Conservation (phyloP, 2,113 vertebrate species). For the Castor canadensis region DNA sequence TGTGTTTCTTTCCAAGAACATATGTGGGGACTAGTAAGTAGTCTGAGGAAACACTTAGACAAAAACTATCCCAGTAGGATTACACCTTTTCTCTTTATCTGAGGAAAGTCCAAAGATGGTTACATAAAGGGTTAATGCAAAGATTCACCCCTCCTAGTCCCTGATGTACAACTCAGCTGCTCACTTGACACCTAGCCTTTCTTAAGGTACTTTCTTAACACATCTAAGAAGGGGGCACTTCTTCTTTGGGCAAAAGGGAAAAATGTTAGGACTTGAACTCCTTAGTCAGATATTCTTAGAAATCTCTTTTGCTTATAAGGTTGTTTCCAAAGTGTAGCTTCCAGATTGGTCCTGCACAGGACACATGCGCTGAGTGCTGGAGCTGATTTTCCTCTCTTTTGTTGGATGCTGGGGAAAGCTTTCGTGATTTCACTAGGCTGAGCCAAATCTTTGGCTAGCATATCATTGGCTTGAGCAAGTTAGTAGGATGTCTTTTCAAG, state of each 20-base stretch:
- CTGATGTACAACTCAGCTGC: not conserved
- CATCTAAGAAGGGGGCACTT: not conserved
- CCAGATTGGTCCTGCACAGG: not conserved
- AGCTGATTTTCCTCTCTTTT: not conserved
- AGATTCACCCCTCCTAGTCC: not conserved
- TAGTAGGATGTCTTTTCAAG: not conserved
- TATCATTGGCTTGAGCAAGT: not conserved
- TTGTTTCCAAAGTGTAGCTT: not conserved
- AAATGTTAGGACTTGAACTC: not conserved
- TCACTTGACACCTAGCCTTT: not conserved
- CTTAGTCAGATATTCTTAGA: not conserved
- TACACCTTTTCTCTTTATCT: not conserved
- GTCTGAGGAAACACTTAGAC: not conserved
- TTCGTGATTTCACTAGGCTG: not conserved
- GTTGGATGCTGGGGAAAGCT: not conserved
- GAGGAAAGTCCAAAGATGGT: not conserved
- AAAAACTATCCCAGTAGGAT: not conserved
- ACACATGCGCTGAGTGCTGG: not conserved
- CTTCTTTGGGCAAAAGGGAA: not conserved
- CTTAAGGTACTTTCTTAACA: not conserved
- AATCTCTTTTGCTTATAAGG: not conserved
- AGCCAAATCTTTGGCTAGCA: not conserved
- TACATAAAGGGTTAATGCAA: not conserved
- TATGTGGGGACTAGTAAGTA: accelerated
- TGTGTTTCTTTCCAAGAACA: not conserved